These are phyloP conservation scores for Athrips mouffetella DNA, from an alignment of 2,888 invertebrate species.

Conservation along the genomic window DNA sequence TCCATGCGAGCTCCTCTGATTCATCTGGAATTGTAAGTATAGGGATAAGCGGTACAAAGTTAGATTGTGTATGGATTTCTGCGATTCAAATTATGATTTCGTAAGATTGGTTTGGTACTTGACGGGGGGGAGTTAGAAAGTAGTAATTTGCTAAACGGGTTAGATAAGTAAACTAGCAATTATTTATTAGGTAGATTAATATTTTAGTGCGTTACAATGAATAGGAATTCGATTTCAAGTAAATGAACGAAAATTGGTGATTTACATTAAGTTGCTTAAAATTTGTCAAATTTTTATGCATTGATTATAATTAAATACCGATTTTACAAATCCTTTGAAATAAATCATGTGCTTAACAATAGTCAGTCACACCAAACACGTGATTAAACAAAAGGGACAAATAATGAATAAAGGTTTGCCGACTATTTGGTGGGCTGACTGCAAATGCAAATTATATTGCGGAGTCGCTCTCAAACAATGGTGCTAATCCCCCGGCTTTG, in stretches of 20 bases:
- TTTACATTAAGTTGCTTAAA: too few relatives aligned
- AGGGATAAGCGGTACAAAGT: neutral
- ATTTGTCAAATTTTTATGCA: too few relatives aligned
- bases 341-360: neutral
- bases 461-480: conserved; percentile 40
- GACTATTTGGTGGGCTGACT: conserved; percentile 27
- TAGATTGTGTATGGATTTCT: neutral
- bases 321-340: neutral
- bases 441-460: conserved; percentile 31
- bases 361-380: neutral
- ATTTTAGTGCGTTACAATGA: too few relatives aligned
- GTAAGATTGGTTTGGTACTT: neutral
- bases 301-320: neutral
- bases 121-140: too few relatives aligned
- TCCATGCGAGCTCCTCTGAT: conserved; percentile 1
- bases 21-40: neutral
- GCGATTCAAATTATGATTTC: neutral
- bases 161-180: too few relatives aligned
- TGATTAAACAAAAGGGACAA: conserved; percentile 15
- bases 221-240: too few relatives aligned
- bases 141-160: too few relatives aligned
- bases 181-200: too few relatives aligned
- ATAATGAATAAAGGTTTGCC: conserved; percentile 11
- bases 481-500: conserved; percentile 38
- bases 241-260: too few relatives aligned